phyloP scores from a whole-genome alignment of 2,113 vertebrate genomes.

The Indri indri region DNA sequence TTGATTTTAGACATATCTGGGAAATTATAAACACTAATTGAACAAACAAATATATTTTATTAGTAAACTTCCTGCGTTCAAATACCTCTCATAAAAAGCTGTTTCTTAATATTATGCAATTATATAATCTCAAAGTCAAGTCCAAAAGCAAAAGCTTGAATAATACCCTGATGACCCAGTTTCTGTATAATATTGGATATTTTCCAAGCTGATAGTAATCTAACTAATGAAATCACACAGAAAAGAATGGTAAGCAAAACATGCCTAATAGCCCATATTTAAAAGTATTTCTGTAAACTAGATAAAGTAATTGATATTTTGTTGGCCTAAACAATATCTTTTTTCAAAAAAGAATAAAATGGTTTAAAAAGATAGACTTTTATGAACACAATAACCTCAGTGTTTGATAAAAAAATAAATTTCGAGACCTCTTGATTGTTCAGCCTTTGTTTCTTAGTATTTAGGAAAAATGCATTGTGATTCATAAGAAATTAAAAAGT shows the following conservation, averaged over 20 bases:
- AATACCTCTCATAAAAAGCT: not conserved
- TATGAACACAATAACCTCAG: not conserved
- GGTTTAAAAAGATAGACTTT: not conserved
- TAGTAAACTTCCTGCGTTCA: not conserved
- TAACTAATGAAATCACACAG: not conserved
- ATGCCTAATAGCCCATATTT: not conserved
- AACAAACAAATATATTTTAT: not conserved
- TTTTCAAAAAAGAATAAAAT: not conserved
- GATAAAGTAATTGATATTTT: not conserved
- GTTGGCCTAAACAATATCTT: not conserved
- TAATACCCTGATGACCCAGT: not conserved
- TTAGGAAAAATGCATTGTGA: not conserved
- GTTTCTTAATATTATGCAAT: not conserved
- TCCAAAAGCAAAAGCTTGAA: not conserved
- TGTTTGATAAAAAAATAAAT: not conserved
- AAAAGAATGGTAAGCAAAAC: not conserved
- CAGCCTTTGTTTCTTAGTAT: not conserved
- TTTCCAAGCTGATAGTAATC: not conserved
- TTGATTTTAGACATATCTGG: not conserved
- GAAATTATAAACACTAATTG: constrained; percentile 12
- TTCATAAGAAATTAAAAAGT: not conserved
- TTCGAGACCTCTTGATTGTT: not conserved
- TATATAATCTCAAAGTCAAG: not conserved
- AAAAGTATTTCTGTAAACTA: not conserved
- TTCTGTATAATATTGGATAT: not conserved